These are phyloP conservation scores for Troides aeacus DNA, from an alignment of 2,888 invertebrate genomes.

Conservation along the genomic window DNA sequence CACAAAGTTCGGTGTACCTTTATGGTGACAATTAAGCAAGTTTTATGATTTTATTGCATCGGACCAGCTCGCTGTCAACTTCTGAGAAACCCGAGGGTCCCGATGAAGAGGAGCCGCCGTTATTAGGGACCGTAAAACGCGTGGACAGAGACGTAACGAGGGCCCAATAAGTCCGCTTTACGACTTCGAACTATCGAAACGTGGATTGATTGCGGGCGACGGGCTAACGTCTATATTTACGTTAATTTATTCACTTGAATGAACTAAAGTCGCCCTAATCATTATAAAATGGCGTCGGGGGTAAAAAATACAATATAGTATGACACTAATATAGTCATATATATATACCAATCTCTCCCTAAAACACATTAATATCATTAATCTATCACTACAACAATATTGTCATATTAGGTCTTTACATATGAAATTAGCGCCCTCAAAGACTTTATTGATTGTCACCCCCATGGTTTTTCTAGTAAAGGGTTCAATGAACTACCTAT, in stretches of 20 bases:
- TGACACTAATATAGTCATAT: no score
- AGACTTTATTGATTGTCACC: no score
- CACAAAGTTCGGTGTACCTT: slow-evolving; percentile 45
- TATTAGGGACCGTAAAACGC: slow-evolving; percentile 70
- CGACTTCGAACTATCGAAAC: slow-evolving; percentile 41
- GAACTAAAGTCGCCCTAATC: no score
- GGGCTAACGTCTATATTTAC: slow-evolving; percentile 20
- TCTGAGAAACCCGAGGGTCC: slow-evolving; percentile 59
- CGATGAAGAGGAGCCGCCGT: slow-evolving; percentile 46
- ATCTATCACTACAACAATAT: no score
- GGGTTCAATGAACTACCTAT: no score
- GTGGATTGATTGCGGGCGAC: slow-evolving; percentile 25
- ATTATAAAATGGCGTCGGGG: no score
- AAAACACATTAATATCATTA: no score
- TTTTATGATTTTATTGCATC: slow-evolving; percentile 70
- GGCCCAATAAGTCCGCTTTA: slow-evolving; percentile 59
- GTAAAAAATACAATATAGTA: no score
- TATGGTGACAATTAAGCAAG: slow-evolving; percentile 67
- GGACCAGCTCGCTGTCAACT: slow-evolving; percentile 62
- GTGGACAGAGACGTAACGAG: slow-evolving; percentile 73
- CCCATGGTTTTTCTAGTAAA: no score
- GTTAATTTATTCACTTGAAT: slow-evolving; percentile 6
- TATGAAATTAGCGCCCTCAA: no score
- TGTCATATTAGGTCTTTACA: no score
- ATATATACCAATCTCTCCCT: no score